Conservation (phyloP, 2,113 vertebrate species). For the Oreochromis tanganicae region DNA sequence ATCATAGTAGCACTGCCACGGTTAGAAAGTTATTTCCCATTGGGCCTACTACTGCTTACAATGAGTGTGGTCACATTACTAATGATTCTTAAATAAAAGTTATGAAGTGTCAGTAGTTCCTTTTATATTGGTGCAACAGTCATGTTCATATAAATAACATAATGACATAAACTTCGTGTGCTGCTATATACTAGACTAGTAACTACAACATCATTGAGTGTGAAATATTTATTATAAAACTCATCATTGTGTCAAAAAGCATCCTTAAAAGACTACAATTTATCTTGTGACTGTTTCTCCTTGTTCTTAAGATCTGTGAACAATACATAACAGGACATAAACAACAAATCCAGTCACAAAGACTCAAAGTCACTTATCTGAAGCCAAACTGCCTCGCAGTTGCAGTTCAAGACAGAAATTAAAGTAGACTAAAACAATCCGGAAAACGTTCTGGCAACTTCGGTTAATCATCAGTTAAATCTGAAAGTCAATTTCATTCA, state of each 20-base stretch:
- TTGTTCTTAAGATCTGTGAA: neutral
- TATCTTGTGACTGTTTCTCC: neutral
- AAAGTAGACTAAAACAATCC: neutral
- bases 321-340: neutral
- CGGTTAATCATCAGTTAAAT: neutral
- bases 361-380: neutral
- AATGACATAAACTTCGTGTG: neutral
- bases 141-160: neutral
- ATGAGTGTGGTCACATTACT: neutral
- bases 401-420: neutral
- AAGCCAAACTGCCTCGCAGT: neutral
- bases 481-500: neutral
- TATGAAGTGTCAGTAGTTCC: neutral
- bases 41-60: neutral
- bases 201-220: neutral
- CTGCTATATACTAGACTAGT: neutral
- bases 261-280: neutral
- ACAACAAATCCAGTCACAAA: neutral
- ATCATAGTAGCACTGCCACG: neutral
- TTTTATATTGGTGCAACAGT: neutral
- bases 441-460: neutral
- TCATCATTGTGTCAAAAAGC: neutral
- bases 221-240: neutral
- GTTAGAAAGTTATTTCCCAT: slow-evolving; percentile 40
- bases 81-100: neutral